Base-by-base conservation (phyloP, 2,113 vertebrate species). In the Carollia perspicillata region DNA sequence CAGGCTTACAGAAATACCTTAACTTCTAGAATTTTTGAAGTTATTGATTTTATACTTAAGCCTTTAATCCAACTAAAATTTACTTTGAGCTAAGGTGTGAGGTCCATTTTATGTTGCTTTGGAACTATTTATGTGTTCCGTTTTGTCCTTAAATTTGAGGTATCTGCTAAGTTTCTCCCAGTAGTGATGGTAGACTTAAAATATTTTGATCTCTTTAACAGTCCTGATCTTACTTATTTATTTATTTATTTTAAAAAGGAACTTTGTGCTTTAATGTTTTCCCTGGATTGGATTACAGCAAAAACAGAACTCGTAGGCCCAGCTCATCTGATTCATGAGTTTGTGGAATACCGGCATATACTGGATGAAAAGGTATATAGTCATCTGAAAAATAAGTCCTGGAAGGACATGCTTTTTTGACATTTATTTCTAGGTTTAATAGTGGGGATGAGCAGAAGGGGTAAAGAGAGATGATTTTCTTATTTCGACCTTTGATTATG, bases 251-350 rank as follows among this genome's bases (percentile, higher is more conserved):
- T 95, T 90, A 17, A 49, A 1, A 80, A 99, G 99, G 99, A 99
- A 68, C 99, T 99, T 60, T 97, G 96, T 97, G 98, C 98, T 17
- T 98, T 99, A 86, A 98, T 99, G 99, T 99, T 99, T 98, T 99
- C 99, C 35, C 98, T 99, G 97, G 99, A 99, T 78, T 99, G 99
- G 99, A 99, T 99, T 97, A 99, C 98, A 98, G 98, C 98, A 94
- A 99, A 99, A 98, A 99, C 99, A 42, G 98, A 97, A 97, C 95
- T 99, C 8, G 98, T 99, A 98, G 99, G 99, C 20, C 98, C 99
- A 79, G 99, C 99, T 87, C 99, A 99, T 95, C 98, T 99, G 95
- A 99, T 99, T 98, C 99, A 99, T 96, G 99, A 99, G 98, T 99
- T 99, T 81, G 98, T 99, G 94, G 99, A 99, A 98, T 99, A 99